A percentile compares a stretch with the other conserved stretches of the same genome.
phyloP scores from a whole-genome alignment of 2,888 invertebrate species.

The Dynastes maya region DNA sequence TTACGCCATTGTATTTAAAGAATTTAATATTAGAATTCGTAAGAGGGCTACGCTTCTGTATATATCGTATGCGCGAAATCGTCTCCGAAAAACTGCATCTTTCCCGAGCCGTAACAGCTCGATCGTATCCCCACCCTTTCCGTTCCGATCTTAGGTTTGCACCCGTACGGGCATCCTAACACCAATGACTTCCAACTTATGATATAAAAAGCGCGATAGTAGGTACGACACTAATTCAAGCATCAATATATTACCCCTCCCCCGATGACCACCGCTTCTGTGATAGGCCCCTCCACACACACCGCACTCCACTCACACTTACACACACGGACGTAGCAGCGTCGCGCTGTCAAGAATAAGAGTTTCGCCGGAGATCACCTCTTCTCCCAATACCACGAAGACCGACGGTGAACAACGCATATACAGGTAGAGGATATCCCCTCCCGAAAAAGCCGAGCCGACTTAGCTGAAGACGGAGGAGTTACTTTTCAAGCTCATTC shows the following conservation, averaged over 20 bases:
- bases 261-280: slow-evolving; percentile 52
- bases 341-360: slow-evolving; percentile 6
- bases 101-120: too few relatives aligned
- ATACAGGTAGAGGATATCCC: slow-evolving; percentile 27
- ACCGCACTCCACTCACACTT: not conserved
- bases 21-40: too few relatives aligned
- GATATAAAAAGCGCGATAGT: slow-evolving; percentile 66
- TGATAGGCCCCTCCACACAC: not conserved
- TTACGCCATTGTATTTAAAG: too few relatives aligned
- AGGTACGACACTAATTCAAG: slow-evolving; percentile 68
- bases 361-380: slow-evolving; percentile 5
- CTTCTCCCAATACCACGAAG: not conserved
- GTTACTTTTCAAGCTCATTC: slow-evolving; percentile 66
- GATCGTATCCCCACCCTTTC: not conserved
- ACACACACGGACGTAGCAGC: not conserved
- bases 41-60: too few relatives aligned
- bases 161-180: slow-evolving; percentile 53
- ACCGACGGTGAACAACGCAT: not conserved
- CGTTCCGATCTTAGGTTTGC: too few relatives aligned
- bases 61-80: too few relatives aligned
- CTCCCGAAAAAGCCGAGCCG: slow-evolving; percentile 56
- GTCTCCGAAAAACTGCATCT: not conserved
- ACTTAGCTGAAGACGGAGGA: slow-evolving; percentile 66
- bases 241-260: slow-evolving; percentile 69
- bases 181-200: slow-evolving; percentile 68